Conservation (phyloP, 2,113 vertebrate genomes). For the Chionomys nivalis region DNA sequence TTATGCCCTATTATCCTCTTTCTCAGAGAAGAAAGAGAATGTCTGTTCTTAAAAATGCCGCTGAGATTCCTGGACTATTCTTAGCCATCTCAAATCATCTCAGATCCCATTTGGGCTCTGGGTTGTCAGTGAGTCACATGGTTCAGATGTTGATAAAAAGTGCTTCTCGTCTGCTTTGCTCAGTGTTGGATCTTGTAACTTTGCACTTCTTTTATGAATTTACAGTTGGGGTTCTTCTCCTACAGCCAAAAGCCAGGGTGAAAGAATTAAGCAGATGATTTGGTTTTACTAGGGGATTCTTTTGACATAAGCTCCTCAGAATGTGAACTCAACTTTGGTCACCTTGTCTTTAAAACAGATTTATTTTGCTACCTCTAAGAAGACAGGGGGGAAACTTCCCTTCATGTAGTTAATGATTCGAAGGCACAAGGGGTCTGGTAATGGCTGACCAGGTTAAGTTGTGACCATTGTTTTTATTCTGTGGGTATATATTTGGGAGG, state of each 20-base stretch:
- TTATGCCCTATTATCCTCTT: neutral
- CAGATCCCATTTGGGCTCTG: neutral
- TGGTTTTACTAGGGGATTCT: neutral
- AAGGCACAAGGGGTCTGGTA: neutral
- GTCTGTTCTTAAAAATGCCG: neutral
- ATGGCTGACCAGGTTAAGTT: neutral
- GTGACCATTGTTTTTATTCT: neutral
- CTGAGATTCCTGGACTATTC: neutral
- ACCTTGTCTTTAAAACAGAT: neutral
- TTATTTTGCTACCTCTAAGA: neutral
- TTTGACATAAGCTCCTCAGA: neutral
- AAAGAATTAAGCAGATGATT: neutral
- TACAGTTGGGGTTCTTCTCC: neutral
- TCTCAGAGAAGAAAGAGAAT: neutral
- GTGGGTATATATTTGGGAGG: neutral
- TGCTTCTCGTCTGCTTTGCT: neutral
- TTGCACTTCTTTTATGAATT: neutral
- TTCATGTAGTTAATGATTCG: neutral
- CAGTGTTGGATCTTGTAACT: neutral
- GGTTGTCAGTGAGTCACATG: neutral
- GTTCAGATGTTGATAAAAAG: neutral
- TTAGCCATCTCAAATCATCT: neutral
- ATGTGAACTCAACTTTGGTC: neutral
- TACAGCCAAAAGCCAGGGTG: neutral
- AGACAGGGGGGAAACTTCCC: neutral